These are phyloP conservation scores for Pterois miles DNA, from an alignment of 2,797 vertebrate species.

Conservation along the genomic window DNA sequence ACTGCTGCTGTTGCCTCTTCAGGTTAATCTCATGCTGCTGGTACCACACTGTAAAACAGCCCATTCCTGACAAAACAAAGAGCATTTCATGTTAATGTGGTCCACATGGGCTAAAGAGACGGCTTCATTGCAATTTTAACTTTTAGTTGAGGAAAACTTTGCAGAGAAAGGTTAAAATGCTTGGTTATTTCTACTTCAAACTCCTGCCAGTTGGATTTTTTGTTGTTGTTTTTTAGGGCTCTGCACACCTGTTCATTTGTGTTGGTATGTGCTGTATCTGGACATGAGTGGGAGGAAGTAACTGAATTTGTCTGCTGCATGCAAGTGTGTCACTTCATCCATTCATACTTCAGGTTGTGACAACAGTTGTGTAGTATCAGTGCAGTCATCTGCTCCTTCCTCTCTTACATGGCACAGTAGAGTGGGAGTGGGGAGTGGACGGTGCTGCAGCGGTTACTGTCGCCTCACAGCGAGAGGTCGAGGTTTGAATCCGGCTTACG, in stretches of 20 bases:
- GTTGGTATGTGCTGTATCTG: constrained; percentile 15
- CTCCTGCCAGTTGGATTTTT: constrained; percentile 2
- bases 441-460: too few species aligned
- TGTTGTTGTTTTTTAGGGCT: background rate
- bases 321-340: constrained; percentile 16
- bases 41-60: background rate
- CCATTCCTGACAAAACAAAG: background rate
- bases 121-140: background rate
- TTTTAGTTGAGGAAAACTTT: constrained; percentile 36
- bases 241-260: constrained; percentile 56
- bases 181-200: background rate
- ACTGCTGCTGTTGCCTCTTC: background rate
- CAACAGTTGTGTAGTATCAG: constrained; percentile 14
- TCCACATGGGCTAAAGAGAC: background rate
- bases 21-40: background rate
- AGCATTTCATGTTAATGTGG: background rate
- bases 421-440: too few species aligned
- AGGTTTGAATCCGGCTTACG: too few species aligned
- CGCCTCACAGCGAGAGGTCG: too few species aligned
- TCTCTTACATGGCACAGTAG: background rate
- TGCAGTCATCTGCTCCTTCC: constrained; percentile 13
- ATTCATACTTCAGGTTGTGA: constrained; percentile 5
- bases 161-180: constrained; percentile 18
- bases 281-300: constrained; percentile 63
- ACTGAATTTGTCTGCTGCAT: constrained; percentile 22